A percentile compares a stretch with the other conserved stretches of the same genome.
phyloP scores from a whole-genome alignment of 1,140 invertebrate species.

The Drosophila littoralis region DNA sequence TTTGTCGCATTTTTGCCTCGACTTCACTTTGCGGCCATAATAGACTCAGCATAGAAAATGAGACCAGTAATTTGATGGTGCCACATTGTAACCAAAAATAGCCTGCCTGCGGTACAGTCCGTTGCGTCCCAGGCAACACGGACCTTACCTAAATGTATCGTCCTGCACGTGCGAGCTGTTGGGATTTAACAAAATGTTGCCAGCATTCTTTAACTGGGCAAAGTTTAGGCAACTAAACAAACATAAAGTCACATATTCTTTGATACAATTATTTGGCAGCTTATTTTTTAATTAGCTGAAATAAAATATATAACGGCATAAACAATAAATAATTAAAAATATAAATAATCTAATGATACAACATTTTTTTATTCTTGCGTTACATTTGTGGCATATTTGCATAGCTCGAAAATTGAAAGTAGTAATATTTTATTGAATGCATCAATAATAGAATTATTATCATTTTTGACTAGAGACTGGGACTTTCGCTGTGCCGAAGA shows the following conservation, averaged over 20 bases:
- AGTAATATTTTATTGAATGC: no score
- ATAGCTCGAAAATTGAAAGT: no score
- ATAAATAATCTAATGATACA: no score
- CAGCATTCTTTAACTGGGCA: background rate
- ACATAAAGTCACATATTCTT: background rate
- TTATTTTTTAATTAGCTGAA: no score
- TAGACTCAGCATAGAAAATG: constrained; percentile 81
- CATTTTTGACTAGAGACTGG: no score
- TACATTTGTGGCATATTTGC: no score
- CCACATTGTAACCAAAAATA: constrained; percentile 76
- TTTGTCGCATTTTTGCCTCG: constrained; percentile 75
- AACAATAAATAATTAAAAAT: no score
- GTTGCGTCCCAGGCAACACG: background rate
- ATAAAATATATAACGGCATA: no score
- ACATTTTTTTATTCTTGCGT: no score
- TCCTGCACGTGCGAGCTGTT: constrained; percentile 6
- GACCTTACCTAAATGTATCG: background rate
- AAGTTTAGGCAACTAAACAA: constrained; percentile 11
- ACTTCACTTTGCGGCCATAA: constrained; percentile 64
- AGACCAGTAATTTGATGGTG: constrained; percentile 78
- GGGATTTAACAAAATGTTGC: constrained; percentile 7
- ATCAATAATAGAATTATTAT: no score
- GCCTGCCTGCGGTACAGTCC: constrained; percentile 58
- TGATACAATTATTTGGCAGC: no score
- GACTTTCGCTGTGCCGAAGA: no score